A percentile compares a stretch with the other conserved stretches of the same genome.
Conservation (phyloP, 2,797 vertebrate species). For the Coregonus sp. region DNA sequence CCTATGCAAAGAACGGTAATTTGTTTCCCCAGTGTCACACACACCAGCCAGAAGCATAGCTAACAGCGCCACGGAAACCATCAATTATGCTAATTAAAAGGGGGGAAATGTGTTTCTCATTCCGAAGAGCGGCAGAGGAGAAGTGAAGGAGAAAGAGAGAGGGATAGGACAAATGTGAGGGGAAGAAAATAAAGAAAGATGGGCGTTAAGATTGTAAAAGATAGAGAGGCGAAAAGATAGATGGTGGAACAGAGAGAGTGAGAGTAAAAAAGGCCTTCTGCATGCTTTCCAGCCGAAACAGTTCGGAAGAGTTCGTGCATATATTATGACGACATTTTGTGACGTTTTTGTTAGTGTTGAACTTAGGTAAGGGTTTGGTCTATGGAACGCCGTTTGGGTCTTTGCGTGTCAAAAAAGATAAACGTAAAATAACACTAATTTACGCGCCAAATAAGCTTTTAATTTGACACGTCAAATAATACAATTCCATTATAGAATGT, state of each 20-base stretch:
- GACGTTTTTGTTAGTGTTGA: no score
- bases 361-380: no score
- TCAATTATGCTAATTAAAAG: constrained; percentile 61
- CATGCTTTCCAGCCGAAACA: no score
- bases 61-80: constrained; percentile 36
- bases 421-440: no score
- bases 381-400: no score
- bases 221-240: neutral
- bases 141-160: constrained; percentile 6
- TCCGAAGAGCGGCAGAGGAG: constrained; percentile 24
- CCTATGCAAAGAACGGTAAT: constrained; percentile 31
- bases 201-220: neutral
- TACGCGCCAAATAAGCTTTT: no score
- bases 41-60: constrained; percentile 16
- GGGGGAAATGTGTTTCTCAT: constrained; percentile 44
- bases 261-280: no score
- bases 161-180: neutral
- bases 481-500: no score
- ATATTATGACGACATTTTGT: no score
- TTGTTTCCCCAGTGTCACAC: constrained; percentile 30
- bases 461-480: no score
- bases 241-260: neutral
- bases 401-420: no score
- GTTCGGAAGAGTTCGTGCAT: no score
- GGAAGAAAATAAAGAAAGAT: neutral